phyloP scores from a whole-genome alignment of 2,113 vertebrate genomes.

The Ctenomys sociabilis region DNA sequence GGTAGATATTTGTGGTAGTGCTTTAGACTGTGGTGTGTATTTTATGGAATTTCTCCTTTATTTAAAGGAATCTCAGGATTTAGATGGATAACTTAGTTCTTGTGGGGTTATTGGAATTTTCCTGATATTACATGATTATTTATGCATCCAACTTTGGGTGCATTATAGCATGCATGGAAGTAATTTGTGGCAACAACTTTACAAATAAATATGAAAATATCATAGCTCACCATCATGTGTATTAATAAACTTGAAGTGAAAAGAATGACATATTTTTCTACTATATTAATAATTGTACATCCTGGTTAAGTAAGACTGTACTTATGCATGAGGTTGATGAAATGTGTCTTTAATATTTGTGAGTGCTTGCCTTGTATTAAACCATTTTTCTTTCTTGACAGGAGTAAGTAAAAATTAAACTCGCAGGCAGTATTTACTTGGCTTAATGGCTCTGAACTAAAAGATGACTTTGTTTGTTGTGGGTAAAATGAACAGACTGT shows the following conservation, averaged over 20 bases:
- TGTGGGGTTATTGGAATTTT: constrained; percentile 34
- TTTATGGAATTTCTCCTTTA: constrained; percentile 5
- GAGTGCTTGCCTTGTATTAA: constrained; percentile 63
- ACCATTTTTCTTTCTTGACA: constrained; percentile 57
- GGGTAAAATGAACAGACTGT: constrained; percentile 45
- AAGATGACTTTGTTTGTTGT: constrained; percentile 59
- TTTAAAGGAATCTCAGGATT: constrained; percentile 12
- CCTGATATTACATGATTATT: background rate
- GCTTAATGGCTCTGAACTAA: constrained; percentile 72
- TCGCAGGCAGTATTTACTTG: constrained; percentile 55
- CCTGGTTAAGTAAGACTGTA: constrained; percentile 24
- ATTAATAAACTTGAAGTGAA: constrained; percentile 60
- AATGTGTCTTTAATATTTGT: constrained; percentile 24
- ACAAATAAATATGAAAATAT: constrained; percentile 51
- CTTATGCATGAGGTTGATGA: constrained; percentile 42
- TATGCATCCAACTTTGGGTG: constrained; percentile 44
- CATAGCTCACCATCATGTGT: background rate
- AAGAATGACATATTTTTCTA: constrained; percentile 53
- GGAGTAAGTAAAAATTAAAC: constrained; percentile 52
- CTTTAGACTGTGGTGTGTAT: background rate
- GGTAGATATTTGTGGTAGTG: background rate
- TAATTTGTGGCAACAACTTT: constrained; percentile 56
- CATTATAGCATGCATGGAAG: background rate
- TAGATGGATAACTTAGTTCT: constrained; percentile 4
- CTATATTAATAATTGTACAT: constrained; percentile 40